Evolutionary conservation across 2,113 vertebrate genomes (phyloP).

Genomic region (Solea senegalensis): DNA sequence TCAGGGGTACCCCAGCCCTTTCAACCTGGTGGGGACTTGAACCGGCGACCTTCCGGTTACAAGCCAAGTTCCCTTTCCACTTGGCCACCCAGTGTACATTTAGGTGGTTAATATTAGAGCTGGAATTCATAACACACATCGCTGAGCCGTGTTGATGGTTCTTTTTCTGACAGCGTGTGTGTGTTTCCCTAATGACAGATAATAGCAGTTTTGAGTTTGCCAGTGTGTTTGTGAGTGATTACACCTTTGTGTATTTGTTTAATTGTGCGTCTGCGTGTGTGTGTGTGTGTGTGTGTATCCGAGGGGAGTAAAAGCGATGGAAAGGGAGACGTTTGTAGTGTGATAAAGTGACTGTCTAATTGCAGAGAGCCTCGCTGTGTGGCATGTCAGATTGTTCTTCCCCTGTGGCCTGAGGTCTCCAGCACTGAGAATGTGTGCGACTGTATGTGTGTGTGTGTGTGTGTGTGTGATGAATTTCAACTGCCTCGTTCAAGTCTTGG

Average conservation of each 20-base stretch:
- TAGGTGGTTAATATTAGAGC: too few species aligned
- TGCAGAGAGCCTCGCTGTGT: slow-evolving; percentile 68
- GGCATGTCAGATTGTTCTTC: slow-evolving; percentile 70
- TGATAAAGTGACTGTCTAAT: slow-evolving; percentile 75
- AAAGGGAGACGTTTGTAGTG: slow-evolving; percentile 61
- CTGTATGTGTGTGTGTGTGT: slow-evolving; percentile 19
- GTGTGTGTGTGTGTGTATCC: slow-evolving; percentile 33
- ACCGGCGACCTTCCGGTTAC: too few species aligned
- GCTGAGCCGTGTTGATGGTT: slow-evolving; percentile 22
- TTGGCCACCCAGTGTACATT: too few species aligned
- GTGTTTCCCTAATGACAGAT: slow-evolving; percentile 65
- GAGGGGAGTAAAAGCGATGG: slow-evolving; percentile 21
- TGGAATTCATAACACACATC: slow-evolving; percentile 19
- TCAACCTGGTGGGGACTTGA: too few species aligned
- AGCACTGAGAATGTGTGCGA: slow-evolving; percentile 35
- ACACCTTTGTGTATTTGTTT: slow-evolving; percentile 63
- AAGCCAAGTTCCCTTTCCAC: too few species aligned
- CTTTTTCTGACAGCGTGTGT: slow-evolving; percentile 6
- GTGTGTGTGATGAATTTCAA: slow-evolving; percentile 59
- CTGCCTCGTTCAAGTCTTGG: slow-evolving; percentile 67
- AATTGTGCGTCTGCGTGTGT: slow-evolving; percentile 15
- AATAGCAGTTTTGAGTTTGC: slow-evolving; percentile 73
- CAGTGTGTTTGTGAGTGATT: slow-evolving; percentile 68
- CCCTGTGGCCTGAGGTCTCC: slow-evolving; percentile 72
- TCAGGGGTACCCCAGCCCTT: too few species aligned